These are phyloP conservation scores for Sminthurides aquaticus DNA, from an alignment of 2,888 invertebrate species.

Conservation along the genomic window DNA sequence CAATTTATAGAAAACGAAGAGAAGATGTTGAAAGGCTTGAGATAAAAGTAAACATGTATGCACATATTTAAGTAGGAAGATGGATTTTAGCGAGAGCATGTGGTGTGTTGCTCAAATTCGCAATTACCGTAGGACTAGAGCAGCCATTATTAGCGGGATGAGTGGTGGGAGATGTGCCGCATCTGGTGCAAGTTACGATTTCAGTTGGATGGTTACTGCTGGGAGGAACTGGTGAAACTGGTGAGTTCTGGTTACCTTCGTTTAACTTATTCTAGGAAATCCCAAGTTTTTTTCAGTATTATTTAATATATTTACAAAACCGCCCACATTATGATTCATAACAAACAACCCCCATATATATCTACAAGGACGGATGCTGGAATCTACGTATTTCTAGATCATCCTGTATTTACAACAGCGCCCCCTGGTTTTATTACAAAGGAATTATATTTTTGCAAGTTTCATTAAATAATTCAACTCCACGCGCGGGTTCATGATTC, in stretches of 20 bases:
- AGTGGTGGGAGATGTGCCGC: slow-evolving; percentile 73
- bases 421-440: too few relatives aligned
- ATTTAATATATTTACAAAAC: neutral
- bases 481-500: too few relatives aligned
- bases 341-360: neutral
- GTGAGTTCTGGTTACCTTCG: slow-evolving; percentile 37
- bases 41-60: too few relatives aligned
- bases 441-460: too few relatives aligned
- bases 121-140: slow-evolving; percentile 22
- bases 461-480: too few relatives aligned
- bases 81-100: too few relatives aligned
- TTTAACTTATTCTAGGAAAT: slow-evolving; percentile 32
- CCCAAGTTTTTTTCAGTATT: neutral
- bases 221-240: slow-evolving; percentile 35
- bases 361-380: neutral
- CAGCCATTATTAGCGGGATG: slow-evolving; percentile 64
- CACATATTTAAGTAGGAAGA: too few relatives aligned
- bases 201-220: slow-evolving; percentile 57
- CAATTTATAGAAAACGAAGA: too few relatives aligned
- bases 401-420: too few relatives aligned
- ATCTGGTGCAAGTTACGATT: slow-evolving; percentile 74
- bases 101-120: too few relatives aligned
- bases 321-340: neutral
- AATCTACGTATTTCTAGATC: neutral
- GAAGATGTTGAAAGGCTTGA: too few relatives aligned